Conservation (phyloP, 2,888 invertebrate species). For the Elysia crispata region DNA sequence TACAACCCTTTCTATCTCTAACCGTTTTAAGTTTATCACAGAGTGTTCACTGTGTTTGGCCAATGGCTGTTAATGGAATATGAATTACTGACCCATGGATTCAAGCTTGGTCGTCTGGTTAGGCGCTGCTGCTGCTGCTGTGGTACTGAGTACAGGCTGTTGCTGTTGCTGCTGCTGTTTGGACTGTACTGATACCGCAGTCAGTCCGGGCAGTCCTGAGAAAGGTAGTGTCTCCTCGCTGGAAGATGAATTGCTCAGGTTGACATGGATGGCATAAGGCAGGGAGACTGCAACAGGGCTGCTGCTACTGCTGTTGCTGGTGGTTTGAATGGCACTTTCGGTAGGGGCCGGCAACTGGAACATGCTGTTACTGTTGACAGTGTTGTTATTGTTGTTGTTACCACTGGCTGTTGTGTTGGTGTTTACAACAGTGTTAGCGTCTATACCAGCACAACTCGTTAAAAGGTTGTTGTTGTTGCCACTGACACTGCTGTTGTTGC, state of each 20-base stretch:
- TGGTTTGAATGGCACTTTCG: background rate
- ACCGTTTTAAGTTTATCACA: too few relatives aligned
- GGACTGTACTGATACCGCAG: too few relatives aligned
- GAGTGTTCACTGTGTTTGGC: too few relatives aligned
- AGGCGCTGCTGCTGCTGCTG: too few relatives aligned
- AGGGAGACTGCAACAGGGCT: constrained; percentile 29
- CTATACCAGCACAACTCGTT: too few relatives aligned
- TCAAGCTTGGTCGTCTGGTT: too few relatives aligned
- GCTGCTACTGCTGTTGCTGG: constrained; percentile 42
- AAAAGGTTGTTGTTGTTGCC: constrained; percentile 41
- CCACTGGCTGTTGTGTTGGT: background rate
- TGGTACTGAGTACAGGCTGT: too few relatives aligned
- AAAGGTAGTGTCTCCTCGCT: too few relatives aligned
- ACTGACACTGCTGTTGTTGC: constrained; percentile 21
- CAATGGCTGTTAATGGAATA: too few relatives aligned
- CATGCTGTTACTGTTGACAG: background rate
- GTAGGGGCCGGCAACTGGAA: background rate
- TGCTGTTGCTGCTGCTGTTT: too few relatives aligned
- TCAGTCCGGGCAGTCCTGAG: background rate
- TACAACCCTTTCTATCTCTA: too few relatives aligned
- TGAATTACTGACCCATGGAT: too few relatives aligned
- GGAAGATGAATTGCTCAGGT: constrained; percentile 40
- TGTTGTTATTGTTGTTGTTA: constrained; percentile 39
- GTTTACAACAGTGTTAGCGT: constrained; percentile 7
- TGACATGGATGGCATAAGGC: constrained; percentile 54